Base-by-base conservation (phyloP, 2,113 vertebrate species). In the Poeciliopsis occidentalis region DNA sequence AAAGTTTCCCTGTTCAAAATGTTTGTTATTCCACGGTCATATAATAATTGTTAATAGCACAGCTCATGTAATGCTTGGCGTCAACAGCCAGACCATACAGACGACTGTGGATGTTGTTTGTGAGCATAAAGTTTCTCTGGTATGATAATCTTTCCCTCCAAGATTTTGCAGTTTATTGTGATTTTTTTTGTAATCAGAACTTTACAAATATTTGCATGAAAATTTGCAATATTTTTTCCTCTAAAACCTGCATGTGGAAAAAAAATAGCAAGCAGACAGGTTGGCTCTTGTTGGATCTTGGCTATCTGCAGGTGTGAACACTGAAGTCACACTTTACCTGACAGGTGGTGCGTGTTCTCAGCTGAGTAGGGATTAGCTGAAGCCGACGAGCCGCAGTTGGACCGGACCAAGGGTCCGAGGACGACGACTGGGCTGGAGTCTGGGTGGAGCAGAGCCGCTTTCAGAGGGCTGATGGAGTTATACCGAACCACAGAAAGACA, bases 401-500 rank as follows among this genome's bases (percentile, higher is more conserved):
- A 98, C 87, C 95, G 95, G 0, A 81, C 86, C 62, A 99, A 85
- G 0, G 87, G 93, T 22, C 97, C 97, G 3, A 87, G 95, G 73
- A 97, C 76, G 39, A 82, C 81, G 65, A 98, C 73, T 0, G 95
- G 93, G 74, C 93, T 93, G 57, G 87, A 91, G 87, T 85, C 90
- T 2, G 93, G 89, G 71, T 95, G 91, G 11, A 95, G 91, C 76
- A 98, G 88, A 1, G 96, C 96, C 1, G 95, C 95, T 76, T 98
- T 99, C 88, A 99, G 91, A 17, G 97, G 97, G 64, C 95, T 92
- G 85, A 97, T 85, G 61, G 95, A 93, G 90, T 97, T 97, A 71
- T 98, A 96, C 88, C 91, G 95, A 69, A 98, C 95, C 2, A 95
- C 96, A 0, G 97, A 98, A 30, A 99, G 95, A 69, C 97, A 99